These are phyloP conservation scores for Pelecanus crispus DNA, from an alignment of 2,113 vertebrate genomes.

Conservation along the genomic window DNA sequence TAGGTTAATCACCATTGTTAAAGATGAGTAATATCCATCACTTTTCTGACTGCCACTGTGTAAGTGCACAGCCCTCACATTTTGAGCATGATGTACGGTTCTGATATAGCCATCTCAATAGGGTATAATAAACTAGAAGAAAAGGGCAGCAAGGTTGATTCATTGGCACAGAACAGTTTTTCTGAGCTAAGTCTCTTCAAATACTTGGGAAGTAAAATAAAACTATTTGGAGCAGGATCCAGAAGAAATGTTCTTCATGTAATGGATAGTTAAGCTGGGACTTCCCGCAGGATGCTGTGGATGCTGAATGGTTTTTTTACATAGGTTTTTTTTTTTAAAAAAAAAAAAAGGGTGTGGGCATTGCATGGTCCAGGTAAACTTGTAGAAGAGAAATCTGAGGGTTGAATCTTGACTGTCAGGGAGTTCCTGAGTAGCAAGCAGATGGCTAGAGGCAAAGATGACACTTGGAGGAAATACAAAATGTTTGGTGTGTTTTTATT, in stretches of 20 bases:
- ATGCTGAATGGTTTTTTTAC: neutral
- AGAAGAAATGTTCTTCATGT: neutral
- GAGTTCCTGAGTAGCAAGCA: neutral
- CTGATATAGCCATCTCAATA: neutral
- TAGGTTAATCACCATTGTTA: neutral
- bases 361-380: neutral
- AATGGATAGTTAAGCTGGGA: neutral
- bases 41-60: neutral
- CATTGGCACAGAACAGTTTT: neutral
- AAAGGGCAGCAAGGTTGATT: neutral
- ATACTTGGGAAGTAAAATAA: neutral
- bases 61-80: neutral
- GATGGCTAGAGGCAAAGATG: neutral
- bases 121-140: neutral
- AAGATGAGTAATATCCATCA: neutral
- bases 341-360: accelerated
- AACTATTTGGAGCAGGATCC: neutral
- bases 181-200: neutral
- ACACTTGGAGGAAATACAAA: neutral
- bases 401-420: neutral
- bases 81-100: neutral
- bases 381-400: neutral
- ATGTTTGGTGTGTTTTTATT: neutral
- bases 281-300: neutral
- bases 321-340: neutral